These are phyloP conservation scores for Synergus laeviventris DNA, from an alignment of 2,888 invertebrate species.

Conservation along the genomic window DNA sequence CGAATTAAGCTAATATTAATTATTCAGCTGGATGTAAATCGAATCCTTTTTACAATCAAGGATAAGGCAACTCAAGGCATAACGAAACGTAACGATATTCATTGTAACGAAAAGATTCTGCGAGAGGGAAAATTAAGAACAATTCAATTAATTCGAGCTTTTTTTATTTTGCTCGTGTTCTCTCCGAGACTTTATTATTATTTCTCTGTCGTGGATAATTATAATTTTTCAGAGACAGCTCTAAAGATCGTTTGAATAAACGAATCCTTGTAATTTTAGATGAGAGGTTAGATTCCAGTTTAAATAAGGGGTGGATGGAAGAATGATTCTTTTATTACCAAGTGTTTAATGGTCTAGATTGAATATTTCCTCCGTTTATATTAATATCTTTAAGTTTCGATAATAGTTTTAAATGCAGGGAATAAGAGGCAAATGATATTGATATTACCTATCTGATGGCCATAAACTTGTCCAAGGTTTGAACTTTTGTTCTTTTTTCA, in stretches of 20 bases:
- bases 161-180: not conserved
- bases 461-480: conserved; percentile 34
- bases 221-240: not conserved
- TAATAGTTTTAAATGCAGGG: conserved; percentile 14
- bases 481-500: conserved; percentile 24
- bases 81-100: not conserved
- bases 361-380: too few relatives aligned
- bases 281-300: not conserved
- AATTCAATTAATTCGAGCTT: not conserved
- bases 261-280: not conserved
- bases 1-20: not conserved
- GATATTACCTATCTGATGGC: conserved; percentile 18
- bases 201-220: not conserved
- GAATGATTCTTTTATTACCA: too few relatives aligned
- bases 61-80: not conserved
- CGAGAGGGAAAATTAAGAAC: not conserved
- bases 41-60: not conserved
- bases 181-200: not conserved
- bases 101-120: not conserved
- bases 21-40: not conserved
- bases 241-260: not conserved
- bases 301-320: not conserved
- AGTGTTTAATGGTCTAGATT: too few relatives aligned
- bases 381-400: not conserved
- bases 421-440: not conserved